Evolutionary conservation across 1,140 invertebrate species (phyloP), one percentile per base, ranked within the genome.

Genomic region (Carcinoscorpius rotundicauda): DNA sequence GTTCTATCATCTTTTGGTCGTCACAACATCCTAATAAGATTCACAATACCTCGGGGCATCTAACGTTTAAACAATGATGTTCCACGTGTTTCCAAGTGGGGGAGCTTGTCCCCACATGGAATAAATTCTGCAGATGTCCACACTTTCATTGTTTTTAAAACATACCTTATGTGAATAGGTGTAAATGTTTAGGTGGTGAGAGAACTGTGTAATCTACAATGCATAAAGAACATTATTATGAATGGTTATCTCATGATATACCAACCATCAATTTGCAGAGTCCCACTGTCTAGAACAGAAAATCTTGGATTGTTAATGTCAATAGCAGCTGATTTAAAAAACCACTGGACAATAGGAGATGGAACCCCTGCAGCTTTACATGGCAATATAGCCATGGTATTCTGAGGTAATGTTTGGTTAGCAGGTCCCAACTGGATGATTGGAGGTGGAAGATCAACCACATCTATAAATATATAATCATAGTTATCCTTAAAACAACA

Each of bases 341-440:
- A 84, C 93, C 93, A 97, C 61, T 84, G 82, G 48, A 92, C 82
- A 51, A 81, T 82, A 0, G 91, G 88, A 5, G 86, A 83, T 63
- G 82, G 83, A 3, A 87, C 85, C 6, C 84, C 84, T 0, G 79
- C 78, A 4, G 87, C 87, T 68, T 88, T 84, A 76, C 93, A 97
- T 0, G 88, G 87, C 71, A 97, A 77, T 65, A 85, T 85, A 3
- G 88, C 90, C 58, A 86, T 83, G 60, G 86, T 87, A 66, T 87
- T 87, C 55, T 90, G 74, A 4, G 88, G 86, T 10, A 95, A 75
- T 0, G 93, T 96, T 78, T 95, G 92, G 78, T 96, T 96, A 51
- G 87, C 83, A n/a, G 92, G 91, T 2, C 91, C 92, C 58, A 93
- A 81, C 74, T 87, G 84, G 63, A 97, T 93, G 62, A 96, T 86